Base-by-base conservation (phyloP, 2,888 invertebrate species). In the Heliconius aoede region DNA sequence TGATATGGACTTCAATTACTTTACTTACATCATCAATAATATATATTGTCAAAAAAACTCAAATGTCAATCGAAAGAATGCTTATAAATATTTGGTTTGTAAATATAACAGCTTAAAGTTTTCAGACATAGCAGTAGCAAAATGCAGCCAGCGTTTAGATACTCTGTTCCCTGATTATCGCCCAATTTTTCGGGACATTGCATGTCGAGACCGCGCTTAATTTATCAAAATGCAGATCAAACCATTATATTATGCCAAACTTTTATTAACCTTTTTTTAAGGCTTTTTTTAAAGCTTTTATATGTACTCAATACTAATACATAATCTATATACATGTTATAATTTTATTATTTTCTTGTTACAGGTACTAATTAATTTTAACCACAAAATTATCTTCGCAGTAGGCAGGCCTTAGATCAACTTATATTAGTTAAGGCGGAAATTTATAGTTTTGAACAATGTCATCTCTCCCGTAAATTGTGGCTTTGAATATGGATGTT, bases 321-420 rank as follows among this genome's bases (percentile, higher is more conserved):
- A n/a, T n/a, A n/a, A n/a, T n/a, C 8, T 21, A 51, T 51, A 51
- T 51, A 51, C 9, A 51, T 51, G n/a, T 9, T 21, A 11, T 30
- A 4, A 24, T 30, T 7, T 32, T 24, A 32, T 58, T 21, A 26
- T 58, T 58, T 71, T 58, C 55, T 71, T 71, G 58, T 58, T 71
- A 32, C 71, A 58, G 71, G 71, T 71, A 71, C n/a, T 36, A 60
- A 60, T 24, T 13, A 71, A 21, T 58, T 32, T 24, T 24, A 32
- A 71, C 55, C 58, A 21, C 36, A 36, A 32, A 72, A 72, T 60
- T 36, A 60, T 58, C 32, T n/a, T 36, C 26, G 58, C 36, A 72
- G 60, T 24, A 30, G 15, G 8, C n/a, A n/a, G 55, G 51, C 30
- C 28, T 69, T n/a, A 28, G 13, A 55, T 69, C 69, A 30, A n/a